Base-by-base conservation (phyloP, 2,888 invertebrate species). In the Nymphalis polychloros region DNA sequence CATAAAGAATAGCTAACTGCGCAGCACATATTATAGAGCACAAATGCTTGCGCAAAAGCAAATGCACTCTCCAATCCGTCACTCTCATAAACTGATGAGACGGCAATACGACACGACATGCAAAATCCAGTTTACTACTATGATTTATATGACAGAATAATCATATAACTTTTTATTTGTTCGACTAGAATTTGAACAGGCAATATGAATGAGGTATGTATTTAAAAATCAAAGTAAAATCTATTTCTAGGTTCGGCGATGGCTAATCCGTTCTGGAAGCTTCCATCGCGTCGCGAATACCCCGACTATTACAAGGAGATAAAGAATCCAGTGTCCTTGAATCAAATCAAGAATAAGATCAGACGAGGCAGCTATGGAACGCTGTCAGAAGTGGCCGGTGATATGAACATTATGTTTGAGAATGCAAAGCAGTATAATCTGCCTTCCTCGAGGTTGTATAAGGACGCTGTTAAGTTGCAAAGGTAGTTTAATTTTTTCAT, bases 261-360 rank as follows among this genome's bases (percentile, higher is more conserved):
- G 81, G 96, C 97, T 35, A 98, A 98, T 81, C 97, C 98, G 0
- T 97, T 99, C 89, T 96, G 97, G 95, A 97, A 97, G 80, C 92
- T 99, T 68, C 99, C 99, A 0, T 97, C 97, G 8, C 96, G 95
- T 59, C 93, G 98, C 68, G 96, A 96, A 75, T 98, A 99, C 90
- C 98, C 99, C 0, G 99, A 99, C 89, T 99, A 99, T 87, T 99
- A 98, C 90, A 97, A 97, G 78, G 97, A 98, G 84, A 99, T 99
- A 63, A 97, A 98, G 83, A 97, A 97, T 81, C 99, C 99, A 0
- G 96, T 99, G 76, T 98, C 99, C 0, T 90, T 99, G 79, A 95
- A 96, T 76, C 98, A 98, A 91, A 98, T 99, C 71, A 94, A 95
- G 75, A 95, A 95, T 68, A 97, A 97, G 84, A 93, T 97, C n/a